These are phyloP conservation scores for Rattus norvegicus DNA, from an alignment of 2,113 vertebrate genomes.

Conservation along the genomic window DNA sequence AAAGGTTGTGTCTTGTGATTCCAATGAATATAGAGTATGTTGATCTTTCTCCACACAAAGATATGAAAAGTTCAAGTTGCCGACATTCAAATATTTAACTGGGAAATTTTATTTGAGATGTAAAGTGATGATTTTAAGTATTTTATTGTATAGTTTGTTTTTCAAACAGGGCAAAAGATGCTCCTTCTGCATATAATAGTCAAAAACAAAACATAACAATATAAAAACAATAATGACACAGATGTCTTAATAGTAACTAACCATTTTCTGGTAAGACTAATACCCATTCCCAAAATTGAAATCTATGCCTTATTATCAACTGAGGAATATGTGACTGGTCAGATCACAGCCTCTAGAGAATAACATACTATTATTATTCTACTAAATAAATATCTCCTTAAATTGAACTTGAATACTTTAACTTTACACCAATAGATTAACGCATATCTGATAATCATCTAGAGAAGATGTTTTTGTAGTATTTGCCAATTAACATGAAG, in stretches of 20 bases:
- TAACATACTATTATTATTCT: neutral
- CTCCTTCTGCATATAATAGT: neutral
- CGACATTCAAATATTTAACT: neutral
- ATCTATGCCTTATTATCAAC: neutral
- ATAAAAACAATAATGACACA: neutral
- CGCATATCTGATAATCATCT: neutral
- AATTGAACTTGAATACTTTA: neutral
- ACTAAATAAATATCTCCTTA: neutral
- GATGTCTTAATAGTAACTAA: neutral
- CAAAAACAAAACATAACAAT: neutral
- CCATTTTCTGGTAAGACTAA: neutral
- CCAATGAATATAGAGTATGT: neutral
- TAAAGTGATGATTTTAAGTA: conserved; percentile 9
- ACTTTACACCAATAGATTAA: neutral
- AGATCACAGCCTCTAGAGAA: neutral
- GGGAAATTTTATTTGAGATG: neutral
- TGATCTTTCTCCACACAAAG: neutral
- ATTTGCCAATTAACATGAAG: neutral
- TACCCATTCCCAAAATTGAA: neutral
- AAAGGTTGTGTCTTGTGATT: neutral
- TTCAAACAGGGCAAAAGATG: neutral
- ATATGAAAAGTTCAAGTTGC: neutral
- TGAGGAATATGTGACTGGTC: neutral
- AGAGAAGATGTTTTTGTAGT: neutral
- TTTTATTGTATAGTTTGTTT: neutral